A percentile compares a stretch with the other conserved stretches of the same genome.
Evolutionary conservation across 2,888 invertebrate genomes (phyloP).

Genomic region (Noctua fimbriata): DNA sequence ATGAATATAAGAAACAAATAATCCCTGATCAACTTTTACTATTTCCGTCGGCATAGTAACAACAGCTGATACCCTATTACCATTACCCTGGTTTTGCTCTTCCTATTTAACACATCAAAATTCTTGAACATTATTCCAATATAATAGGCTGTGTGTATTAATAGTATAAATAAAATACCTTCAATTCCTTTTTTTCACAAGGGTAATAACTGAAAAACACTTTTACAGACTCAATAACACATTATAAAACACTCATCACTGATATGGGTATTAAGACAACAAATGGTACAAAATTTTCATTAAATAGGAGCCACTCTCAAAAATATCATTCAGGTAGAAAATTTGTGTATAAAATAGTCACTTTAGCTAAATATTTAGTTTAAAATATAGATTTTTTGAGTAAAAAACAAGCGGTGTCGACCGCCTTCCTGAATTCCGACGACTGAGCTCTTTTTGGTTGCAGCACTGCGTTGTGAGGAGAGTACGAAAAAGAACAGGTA

Average conservation of each 20-base stretch:
- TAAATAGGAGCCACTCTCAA: conserved; percentile 63
- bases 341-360: conserved; percentile 72
- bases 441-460: conserved; percentile 66
- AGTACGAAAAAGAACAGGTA: conserved; percentile 24
- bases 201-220: conserved; percentile 44
- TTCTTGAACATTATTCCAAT: neutral
- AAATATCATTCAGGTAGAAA: conserved; percentile 71
- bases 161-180: conserved; percentile 41
- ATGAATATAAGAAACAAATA: neutral
- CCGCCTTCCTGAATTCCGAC: conserved; percentile 64
- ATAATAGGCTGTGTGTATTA: neutral
- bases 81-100: neutral
- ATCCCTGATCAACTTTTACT: neutral
- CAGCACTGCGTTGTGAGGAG: neutral
- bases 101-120: neutral
- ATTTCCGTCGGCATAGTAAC: neutral
- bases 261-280: conserved; percentile 58
- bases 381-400: conserved; percentile 68
- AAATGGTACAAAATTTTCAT: conserved; percentile 59
- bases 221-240: conserved; percentile 46
- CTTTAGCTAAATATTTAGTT: conserved; percentile 66
- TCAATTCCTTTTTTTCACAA: conserved; percentile 23
- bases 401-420: conserved; percentile 69
- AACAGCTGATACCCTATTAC: conserved; percentile 31
- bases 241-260: conserved; percentile 49